Evolutionary conservation across 2,797 vertebrate genomes (phyloP).

Genomic region (Nannoperca obscura): DNA sequence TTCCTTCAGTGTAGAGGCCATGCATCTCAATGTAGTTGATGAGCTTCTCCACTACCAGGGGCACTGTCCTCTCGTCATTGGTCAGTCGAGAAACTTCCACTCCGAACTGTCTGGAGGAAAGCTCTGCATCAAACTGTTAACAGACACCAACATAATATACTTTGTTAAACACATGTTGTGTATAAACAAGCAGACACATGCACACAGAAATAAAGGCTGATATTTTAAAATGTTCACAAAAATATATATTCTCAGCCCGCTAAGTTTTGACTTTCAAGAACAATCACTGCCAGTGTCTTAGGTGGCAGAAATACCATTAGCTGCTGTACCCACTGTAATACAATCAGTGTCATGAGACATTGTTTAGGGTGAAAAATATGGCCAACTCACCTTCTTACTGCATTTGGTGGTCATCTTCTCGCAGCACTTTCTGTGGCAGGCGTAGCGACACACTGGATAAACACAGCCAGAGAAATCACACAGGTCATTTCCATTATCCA

Average conservation of each 20-base stretch:
- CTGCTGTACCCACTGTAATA: slow-evolving; percentile 16
- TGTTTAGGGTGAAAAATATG: slow-evolving; percentile 33
- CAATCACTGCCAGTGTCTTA: no score
- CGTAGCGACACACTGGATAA: slow-evolving; percentile 94
- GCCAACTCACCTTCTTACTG: slow-evolving; percentile 93
- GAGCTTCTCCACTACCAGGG: slow-evolving; percentile 95
- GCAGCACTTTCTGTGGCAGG: slow-evolving; percentile 99
- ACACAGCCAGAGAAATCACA: slow-evolving; percentile 78
- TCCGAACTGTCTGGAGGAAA: slow-evolving; percentile 94
- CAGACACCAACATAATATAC: slow-evolving; percentile 40
- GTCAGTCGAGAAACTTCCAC: slow-evolving; percentile 96
- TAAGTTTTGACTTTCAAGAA: background rate
- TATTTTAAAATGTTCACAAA: background rate
- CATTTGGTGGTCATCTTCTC: slow-evolving; percentile 94
- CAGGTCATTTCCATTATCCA: slow-evolving; percentile 71
- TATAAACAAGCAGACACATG: no score
- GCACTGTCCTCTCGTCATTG: slow-evolving; percentile 93
- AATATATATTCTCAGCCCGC: background rate
- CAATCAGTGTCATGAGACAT: slow-evolving; percentile 62
- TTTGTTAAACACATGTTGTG: slow-evolving; percentile 6
- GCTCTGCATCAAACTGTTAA: slow-evolving; percentile 93
- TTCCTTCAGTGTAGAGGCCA: slow-evolving; percentile 97
- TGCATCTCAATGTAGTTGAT: slow-evolving; percentile 99
- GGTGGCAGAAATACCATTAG: background rate
- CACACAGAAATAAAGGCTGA: slow-evolving; percentile 19